Evolutionary conservation across 2,113 vertebrate species (phyloP).

Genomic region (Gasterosteus aculeatus): DNA sequence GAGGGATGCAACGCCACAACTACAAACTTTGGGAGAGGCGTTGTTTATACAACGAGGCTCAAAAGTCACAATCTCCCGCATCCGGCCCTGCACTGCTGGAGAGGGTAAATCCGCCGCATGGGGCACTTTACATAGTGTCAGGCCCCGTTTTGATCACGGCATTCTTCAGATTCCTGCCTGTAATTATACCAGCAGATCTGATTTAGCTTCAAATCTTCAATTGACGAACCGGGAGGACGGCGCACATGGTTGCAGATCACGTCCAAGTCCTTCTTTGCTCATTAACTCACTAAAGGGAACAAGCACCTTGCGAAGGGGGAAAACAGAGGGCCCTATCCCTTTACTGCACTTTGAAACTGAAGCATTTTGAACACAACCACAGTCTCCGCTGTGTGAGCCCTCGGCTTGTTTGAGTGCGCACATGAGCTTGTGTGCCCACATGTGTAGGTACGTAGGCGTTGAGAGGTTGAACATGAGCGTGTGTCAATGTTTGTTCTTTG

Average conservation of each 20-base stretch:
- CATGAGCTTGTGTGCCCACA: constrained; percentile 28
- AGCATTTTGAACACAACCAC: constrained; percentile 21
- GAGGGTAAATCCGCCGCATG: constrained; percentile 59
- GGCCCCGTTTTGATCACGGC: constrained; percentile 66
- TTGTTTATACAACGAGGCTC: constrained; percentile 22
- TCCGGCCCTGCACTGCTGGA: constrained; percentile 14
- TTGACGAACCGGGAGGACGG: constrained; percentile 25
- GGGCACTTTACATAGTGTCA: constrained; percentile 61
- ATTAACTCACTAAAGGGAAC: not conserved
- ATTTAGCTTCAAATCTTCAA: constrained; percentile 60
- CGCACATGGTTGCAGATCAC: constrained; percentile 43
- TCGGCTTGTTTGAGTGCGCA: constrained; percentile 5
- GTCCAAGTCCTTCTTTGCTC: constrained; percentile 19
- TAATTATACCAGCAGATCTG: constrained; percentile 64
- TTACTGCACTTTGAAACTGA: constrained; percentile 31
- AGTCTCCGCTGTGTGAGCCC: constrained; percentile 12
- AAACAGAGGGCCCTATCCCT: constrained; percentile 20
- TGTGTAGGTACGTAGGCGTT: constrained; percentile 50
- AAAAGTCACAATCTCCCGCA: constrained; percentile 28
- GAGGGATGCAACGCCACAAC: not conserved
- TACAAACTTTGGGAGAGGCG: constrained; percentile 3
- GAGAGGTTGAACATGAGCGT: constrained; percentile 50
- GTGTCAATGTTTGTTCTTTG: constrained; percentile 48
- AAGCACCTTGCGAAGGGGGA: not conserved
- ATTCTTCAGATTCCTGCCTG: constrained; percentile 74